Base-by-base conservation (phyloP, 2,113 vertebrate species). In the Piaya cayana region DNA sequence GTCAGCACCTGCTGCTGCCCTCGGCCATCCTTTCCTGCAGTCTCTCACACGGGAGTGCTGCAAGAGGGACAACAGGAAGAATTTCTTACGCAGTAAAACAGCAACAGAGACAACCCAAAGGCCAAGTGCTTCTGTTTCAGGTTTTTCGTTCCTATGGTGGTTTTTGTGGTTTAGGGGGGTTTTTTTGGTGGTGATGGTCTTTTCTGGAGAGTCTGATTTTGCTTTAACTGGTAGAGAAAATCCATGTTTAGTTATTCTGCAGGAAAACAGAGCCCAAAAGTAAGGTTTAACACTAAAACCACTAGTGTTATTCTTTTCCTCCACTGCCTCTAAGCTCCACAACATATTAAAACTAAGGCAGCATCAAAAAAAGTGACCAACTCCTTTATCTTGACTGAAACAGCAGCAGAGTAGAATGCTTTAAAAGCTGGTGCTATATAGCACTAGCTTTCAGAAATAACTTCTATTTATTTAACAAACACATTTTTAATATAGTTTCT, bases 1-100 rank as follows among this genome's bases (percentile, higher is more conserved):
- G 56, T 45, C 82, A 81, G 88, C 91, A 81, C 68, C 78, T 59
- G 72, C 1, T 81, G 78, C 88, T 50, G n/a, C 82, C 93, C 72
- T 18, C 5, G 11, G 30, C 80, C 20, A 25, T 10, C 39, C 70
- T 16, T 18, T 58, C 63, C 67, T 8, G 60, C 22, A 1, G 6
- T 9, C 29, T 30, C 82, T 74, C 86, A 7, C 74, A 9, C 32
- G 56, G 62, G 86, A 32, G 45, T 3, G 27, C 3, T 20, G 16
- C 11, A 25, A 42, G 37, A 18, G 8, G 45, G 82, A 23, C 34
- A 55, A 37, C 53, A n/a, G 56, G 4, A 63, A 59, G 52, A 36
- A 58, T 30, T 74, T 43, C 65, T 37, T 20, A 2, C 4, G 17
- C 77, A 10, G 45, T 56, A 6, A n/a, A 68, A 4, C 52, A 37